These are phyloP conservation scores for Acanthaster planci DNA, from an alignment of 35 echinoderm and acorn worm species.

Conservation along the genomic window DNA sequence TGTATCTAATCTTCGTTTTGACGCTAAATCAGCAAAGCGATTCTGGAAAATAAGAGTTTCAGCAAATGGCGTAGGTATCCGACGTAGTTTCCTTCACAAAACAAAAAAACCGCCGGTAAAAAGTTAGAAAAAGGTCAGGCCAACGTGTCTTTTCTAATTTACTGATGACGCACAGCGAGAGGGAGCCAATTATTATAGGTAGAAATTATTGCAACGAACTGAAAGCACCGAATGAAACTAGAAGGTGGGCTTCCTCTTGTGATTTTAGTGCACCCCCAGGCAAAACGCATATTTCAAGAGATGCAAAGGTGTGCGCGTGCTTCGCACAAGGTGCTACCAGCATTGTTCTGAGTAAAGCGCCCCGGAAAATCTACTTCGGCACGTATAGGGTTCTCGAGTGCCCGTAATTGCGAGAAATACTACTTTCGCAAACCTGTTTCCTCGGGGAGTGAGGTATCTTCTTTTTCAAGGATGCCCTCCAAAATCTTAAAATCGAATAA, in stretches of 20 bases:
- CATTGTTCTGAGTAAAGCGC: background rate
- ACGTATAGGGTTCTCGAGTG: slow-evolving; percentile 12
- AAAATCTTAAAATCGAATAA: too few species aligned
- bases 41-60: background rate
- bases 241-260: background rate
- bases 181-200: background rate
- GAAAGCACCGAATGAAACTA: background rate
- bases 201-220: background rate
- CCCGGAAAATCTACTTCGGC: background rate
- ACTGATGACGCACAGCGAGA: background rate
- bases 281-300: background rate
- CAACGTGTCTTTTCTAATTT: background rate
- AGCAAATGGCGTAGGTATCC: background rate
- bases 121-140: background rate
- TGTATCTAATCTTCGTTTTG: too few species aligned
- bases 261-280: background rate
- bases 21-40: slow-evolving; percentile 15
- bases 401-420: background rate
- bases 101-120: background rate
- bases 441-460: background rate
- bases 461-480: too few species aligned
- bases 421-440: background rate
- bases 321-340: background rate
- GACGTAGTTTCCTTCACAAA: background rate
- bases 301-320: slow-evolving; percentile 2